Conservation (phyloP, 1,140 invertebrate genomes). For the Trinorchestia longiramus region DNA sequence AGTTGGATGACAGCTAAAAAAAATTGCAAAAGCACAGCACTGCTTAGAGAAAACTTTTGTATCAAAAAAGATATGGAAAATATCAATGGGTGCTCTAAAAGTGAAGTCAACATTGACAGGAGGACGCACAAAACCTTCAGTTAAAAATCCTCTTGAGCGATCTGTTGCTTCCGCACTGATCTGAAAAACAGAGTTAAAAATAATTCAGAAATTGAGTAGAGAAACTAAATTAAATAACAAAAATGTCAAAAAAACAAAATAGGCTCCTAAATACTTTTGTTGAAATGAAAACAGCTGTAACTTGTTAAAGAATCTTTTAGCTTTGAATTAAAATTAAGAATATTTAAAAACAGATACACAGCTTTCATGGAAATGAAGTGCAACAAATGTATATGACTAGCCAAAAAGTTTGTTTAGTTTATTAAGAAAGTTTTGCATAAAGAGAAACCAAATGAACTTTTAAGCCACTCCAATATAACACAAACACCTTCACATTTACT, state of each 20-base stretch:
- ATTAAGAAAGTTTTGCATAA: too few relatives aligned
- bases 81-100: neutral
- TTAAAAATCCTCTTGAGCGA: conserved; percentile 12
- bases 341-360: neutral
- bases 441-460: too few relatives aligned
- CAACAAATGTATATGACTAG: too few relatives aligned
- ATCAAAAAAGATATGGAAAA: conserved; percentile 26
- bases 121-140: conserved; percentile 37
- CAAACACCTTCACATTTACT: too few relatives aligned
- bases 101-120: conserved; percentile 20
- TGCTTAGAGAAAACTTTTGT: conserved; percentile 41
- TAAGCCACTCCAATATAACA: too few relatives aligned
- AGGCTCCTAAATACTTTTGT: neutral
- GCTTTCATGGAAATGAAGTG: neutral
- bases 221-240: neutral
- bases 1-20: neutral
- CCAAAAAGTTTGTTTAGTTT: too few relatives aligned
- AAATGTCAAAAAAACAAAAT: neutral
- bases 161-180: neutral
- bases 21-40: conserved; percentile 31
- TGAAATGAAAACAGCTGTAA: neutral
- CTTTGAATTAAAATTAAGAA: neutral
- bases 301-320: neutral
- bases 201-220: neutral
- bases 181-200: neutral